A percentile compares a stretch with the other conserved stretches of the same genome.
phyloP scores from a whole-genome alignment of 30 jellyfish, hydroid and myxozoan species.

The Cassiopea xamachana region DNA sequence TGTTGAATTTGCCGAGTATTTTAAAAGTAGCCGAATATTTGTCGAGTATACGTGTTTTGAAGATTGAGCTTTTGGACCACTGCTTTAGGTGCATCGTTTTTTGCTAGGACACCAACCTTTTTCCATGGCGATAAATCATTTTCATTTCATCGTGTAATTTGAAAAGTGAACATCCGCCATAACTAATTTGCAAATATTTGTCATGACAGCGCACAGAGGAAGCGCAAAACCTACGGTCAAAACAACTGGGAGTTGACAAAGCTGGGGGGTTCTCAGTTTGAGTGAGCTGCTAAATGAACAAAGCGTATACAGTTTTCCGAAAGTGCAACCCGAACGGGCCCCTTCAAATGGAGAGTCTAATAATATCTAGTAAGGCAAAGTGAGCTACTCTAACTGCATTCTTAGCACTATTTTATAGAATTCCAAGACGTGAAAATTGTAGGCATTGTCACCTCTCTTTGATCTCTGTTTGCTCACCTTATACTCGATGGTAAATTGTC shows the following conservation, averaged over 20 bases:
- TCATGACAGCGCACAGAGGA: conserved; percentile 7
- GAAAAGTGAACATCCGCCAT: background rate
- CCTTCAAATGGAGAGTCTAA: too few relatives aligned
- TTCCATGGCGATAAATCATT: background rate
- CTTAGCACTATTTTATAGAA: background rate
- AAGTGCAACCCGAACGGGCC: background rate
- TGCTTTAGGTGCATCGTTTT: too few relatives aligned
- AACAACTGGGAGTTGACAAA: conserved; percentile 18
- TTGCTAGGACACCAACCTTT: background rate
- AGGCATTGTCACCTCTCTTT: background rate
- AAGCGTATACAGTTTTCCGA: too few relatives aligned
- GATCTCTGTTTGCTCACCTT: background rate
- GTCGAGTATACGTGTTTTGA: too few relatives aligned
- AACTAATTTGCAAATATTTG: background rate
- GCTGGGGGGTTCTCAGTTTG: conserved; percentile 51
- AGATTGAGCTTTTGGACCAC: too few relatives aligned
- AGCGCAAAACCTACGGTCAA: conserved; percentile 1
- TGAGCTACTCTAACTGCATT: background rate
- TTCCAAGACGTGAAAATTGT: background rate
- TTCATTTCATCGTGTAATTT: background rate
- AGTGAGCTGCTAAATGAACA: background rate
- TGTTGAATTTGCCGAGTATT: too few relatives aligned
- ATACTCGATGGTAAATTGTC: background rate
- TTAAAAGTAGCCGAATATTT: too few relatives aligned
- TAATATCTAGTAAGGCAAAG: background rate